These are phyloP conservation scores for Oegoconia quadripuncta DNA, from an alignment of 2,888 invertebrate species.

Conservation along the genomic window DNA sequence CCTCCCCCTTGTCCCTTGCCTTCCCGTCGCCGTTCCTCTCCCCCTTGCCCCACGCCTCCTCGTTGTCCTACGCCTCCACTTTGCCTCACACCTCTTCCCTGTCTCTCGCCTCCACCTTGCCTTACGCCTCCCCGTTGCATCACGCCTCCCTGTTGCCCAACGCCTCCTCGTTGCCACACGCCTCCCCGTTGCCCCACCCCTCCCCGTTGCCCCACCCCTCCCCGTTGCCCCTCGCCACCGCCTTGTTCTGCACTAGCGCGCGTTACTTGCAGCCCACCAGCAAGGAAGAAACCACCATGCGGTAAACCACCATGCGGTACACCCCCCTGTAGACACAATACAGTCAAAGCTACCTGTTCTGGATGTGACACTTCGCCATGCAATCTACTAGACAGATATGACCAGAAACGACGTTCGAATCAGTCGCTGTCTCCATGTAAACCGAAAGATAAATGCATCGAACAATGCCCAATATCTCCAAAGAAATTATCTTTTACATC, in stretches of 20 bases:
- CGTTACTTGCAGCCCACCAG: no score
- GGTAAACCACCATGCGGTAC: constrained; percentile 11
- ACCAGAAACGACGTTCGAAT: not conserved
- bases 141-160: constrained; percentile 6
- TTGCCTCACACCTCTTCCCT: no score
- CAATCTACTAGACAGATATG: no score
- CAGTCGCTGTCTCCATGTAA: constrained; percentile 8
- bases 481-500: no score
- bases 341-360: no score
- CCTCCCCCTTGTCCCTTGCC: no score
- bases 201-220: no score
- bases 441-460: not conserved
- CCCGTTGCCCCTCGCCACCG: constrained; percentile 11
- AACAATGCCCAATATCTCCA: not conserved
- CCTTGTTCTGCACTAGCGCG: constrained; percentile 3
- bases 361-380: no score
- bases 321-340: no score
- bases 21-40: no score
- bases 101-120: not conserved
- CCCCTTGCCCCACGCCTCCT: no score
- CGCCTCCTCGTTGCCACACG: constrained; percentile 2
- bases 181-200: not conserved
- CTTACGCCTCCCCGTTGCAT: constrained; percentile 8
- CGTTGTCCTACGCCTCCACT: no score
- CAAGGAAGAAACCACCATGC: constrained; percentile 10